Evolutionary conservation across 2,888 invertebrate genomes (phyloP), one percentile per base, ranked within the genome.

Genomic region (Nomada ferruginata): DNA sequence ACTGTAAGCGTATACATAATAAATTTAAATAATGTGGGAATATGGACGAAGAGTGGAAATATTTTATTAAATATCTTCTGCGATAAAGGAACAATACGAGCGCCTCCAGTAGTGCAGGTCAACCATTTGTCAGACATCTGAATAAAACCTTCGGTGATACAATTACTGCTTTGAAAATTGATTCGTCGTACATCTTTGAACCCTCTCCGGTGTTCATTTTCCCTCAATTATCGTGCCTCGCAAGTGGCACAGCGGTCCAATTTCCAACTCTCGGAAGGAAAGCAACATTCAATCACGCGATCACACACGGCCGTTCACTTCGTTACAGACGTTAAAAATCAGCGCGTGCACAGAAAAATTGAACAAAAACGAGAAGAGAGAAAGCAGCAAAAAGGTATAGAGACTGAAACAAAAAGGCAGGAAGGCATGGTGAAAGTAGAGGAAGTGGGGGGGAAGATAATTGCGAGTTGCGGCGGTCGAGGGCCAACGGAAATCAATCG

Each of bases 401-500:
- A 20, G 15, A 2, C 18, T 2, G 15, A 18, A 11, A 2, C 7
- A n/a, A 50, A 7, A 44, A 23, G 5, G 15, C 15, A 20, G 2
- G 52, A 50, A 44, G 10, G 9, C 2, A 4, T 29, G 44, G 18
- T 18, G 42, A 64, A 64, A 50, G 60, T 47, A 44, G n/a, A 4
- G 36, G 26, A 59, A 57, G 42, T 26, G 52, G 76, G 68, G 23
- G 20, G 2, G 11, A 59, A n/a, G 64, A 78, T 79, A 79, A 83
- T 82, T 65, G 69, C 64, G 23, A 59, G 53, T 23, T 11, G 47
- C 15, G 13, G 47, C 47, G 47, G 15, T 47, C 47, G 65, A 65
- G 47, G 26, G 55, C 53, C 23, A 55, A 73, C 57, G 68, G 83
- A 76, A 83, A 83, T 82, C 82, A 82, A 83, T 83, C 72, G 82